These are phyloP conservation scores for Sorex fumeus DNA, from an alignment of 2,113 vertebrate species.

Conservation along the genomic window DNA sequence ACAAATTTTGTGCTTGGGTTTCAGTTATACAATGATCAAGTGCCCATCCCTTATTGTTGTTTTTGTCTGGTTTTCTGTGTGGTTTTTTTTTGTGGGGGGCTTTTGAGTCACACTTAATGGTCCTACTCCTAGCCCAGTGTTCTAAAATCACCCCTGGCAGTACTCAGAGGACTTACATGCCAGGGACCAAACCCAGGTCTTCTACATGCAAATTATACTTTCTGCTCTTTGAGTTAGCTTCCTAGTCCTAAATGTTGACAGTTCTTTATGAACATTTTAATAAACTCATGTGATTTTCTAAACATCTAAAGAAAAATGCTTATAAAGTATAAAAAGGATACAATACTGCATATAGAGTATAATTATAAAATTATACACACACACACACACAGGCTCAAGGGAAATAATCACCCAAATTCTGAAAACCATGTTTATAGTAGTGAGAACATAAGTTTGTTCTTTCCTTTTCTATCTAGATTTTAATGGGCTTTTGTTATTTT, in stretches of 20 bases:
- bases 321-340: background rate
- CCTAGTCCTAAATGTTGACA: background rate
- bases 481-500: constrained; percentile 46
- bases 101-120: no score
- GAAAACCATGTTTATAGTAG: background rate
- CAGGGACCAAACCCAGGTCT: no score
- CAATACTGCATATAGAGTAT: background rate
- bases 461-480: constrained; percentile 15
- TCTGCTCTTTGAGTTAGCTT: no score
- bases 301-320: constrained; percentile 33
- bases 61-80: no score
- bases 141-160: no score
- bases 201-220: no score
- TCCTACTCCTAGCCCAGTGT: no score
- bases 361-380: background rate
- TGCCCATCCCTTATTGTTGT: no score
- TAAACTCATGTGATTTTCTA: background rate
- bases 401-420: constrained; percentile 38
- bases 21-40: no score
- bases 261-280: constrained; percentile 22
- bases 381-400: background rate
- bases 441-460: background rate
- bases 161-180: no score
- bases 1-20: no score
- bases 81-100: no score